Evolutionary conservation across 30 jellyfish, hydroid and myxozoan species (phyloP).

Genomic region (Phacellophora camtschatica): DNA sequence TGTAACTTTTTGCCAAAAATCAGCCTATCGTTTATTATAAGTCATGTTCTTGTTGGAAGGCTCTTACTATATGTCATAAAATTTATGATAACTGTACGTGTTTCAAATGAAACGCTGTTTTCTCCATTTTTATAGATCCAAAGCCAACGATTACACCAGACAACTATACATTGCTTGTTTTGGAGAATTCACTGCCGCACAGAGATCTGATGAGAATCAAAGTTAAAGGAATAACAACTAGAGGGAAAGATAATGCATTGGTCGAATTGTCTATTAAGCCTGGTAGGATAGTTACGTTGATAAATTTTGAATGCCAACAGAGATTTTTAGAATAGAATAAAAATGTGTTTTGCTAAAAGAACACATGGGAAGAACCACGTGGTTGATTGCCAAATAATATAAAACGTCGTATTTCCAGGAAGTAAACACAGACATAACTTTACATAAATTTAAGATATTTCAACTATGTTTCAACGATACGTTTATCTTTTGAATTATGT

Average conservation of each 20-base stretch:
- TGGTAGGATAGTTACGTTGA: neutral
- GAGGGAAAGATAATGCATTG: neutral
- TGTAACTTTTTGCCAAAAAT: no score
- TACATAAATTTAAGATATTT: no score
- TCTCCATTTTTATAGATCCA: conserved; percentile 19
- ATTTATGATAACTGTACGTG: no score
- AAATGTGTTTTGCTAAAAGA: neutral
- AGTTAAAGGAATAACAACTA: conserved; percentile 40
- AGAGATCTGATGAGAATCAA: neutral
- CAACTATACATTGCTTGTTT: neutral
- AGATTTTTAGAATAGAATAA: neutral
- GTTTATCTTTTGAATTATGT: no score
- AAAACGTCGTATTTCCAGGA: neutral
- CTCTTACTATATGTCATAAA: no score
- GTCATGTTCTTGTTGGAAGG: no score
- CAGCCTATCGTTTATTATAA: no score
- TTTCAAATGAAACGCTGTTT: neutral
- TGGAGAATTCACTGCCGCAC: conserved; percentile 32
- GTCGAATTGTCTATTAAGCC: conserved; percentile 32
- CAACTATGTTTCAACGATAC: no score
- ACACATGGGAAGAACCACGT: neutral
- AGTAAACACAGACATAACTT: no score
- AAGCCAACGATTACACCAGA: conserved; percentile 3
- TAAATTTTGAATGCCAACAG: neutral
- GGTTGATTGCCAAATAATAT: neutral